phyloP scores from a whole-genome alignment of 2,113 vertebrate genomes.

The Centropus bengalensis region DNA sequence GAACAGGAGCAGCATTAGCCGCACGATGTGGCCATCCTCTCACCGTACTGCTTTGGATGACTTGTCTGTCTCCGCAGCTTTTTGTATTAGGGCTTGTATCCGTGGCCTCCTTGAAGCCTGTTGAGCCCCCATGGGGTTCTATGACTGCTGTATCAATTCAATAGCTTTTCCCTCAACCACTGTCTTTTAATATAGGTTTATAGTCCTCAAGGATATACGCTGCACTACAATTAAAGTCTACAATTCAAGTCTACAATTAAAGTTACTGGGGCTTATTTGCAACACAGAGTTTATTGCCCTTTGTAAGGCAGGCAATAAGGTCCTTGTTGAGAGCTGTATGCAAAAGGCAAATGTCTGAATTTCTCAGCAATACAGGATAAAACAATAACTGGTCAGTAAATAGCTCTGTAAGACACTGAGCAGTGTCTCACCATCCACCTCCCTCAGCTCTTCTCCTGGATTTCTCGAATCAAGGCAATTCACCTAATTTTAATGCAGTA shows the following conservation, averaged over 20 bases:
- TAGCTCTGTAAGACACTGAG: slow-evolving; percentile 32
- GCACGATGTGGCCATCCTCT: slow-evolving; percentile 73
- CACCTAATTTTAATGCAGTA: slow-evolving; percentile 19
- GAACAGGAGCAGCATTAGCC: slow-evolving; percentile 81
- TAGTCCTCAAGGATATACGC: slow-evolving; percentile 79
- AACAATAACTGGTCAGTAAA: slow-evolving; percentile 58
- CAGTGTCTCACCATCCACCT: slow-evolving; percentile 32
- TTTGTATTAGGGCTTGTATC: slow-evolving; percentile 69
- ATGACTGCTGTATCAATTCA: slow-evolving; percentile 79
- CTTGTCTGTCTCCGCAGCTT: slow-evolving; percentile 70
- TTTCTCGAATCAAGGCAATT: neutral
- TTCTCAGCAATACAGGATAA: slow-evolving; percentile 71
- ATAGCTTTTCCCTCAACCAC: slow-evolving; percentile 77
- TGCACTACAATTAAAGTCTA: slow-evolving; percentile 80
- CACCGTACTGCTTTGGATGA: slow-evolving; percentile 72
- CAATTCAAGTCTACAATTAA: slow-evolving; percentile 82
- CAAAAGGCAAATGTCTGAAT: slow-evolving; percentile 82
- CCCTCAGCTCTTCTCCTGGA: neutral
- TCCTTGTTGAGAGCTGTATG: slow-evolving; percentile 77
- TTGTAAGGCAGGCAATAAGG: slow-evolving; percentile 78
- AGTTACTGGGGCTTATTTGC: slow-evolving; percentile 76
- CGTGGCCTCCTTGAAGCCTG: slow-evolving; percentile 83
- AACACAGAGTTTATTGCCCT: slow-evolving; percentile 79
- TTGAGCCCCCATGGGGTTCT: slow-evolving; percentile 75
- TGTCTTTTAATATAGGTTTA: slow-evolving; percentile 81